Percentiles rank a stretch among this genome's conserved stretches.
These are phyloP conservation scores for Rotaria magnacalcarata DNA, from an alignment of 2,888 invertebrate genomes.

Conservation along the genomic window DNA sequence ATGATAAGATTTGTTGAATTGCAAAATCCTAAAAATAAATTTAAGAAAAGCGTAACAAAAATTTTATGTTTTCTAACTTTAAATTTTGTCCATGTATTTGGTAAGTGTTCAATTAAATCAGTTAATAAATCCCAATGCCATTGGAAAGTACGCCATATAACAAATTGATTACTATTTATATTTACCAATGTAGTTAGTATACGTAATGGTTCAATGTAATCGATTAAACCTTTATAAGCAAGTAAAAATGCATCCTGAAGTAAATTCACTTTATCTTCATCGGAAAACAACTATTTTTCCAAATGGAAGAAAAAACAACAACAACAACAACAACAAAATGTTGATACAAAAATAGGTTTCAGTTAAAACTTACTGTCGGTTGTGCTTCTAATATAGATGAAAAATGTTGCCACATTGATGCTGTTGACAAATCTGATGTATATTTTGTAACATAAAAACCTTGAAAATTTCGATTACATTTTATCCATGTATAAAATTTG, in stretches of 20 bases:
- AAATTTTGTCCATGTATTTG: constrained; percentile 36
- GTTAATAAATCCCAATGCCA: constrained; percentile 42
- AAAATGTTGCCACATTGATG: background rate
- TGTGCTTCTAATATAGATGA: background rate
- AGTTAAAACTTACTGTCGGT: background rate
- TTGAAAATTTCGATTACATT: constrained; percentile 43
- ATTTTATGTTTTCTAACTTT: background rate
- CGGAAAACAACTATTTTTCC: constrained; percentile 36
- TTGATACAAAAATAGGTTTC: background rate
- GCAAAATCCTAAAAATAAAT: background rate
- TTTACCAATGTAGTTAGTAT: constrained; percentile 30
- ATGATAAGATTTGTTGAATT: background rate
- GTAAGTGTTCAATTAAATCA: constrained; percentile 39
- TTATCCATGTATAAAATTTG: constrained; percentile 40
- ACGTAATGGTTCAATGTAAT: constrained; percentile 32
- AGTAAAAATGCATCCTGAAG: constrained; percentile 39
- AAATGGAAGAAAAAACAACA: background rate
- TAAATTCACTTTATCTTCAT: constrained; percentile 44
- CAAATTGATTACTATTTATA: constrained; percentile 33
- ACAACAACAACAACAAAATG: background rate
- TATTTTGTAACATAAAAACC: constrained; percentile 44
- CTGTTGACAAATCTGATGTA: background rate
- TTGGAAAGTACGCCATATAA: constrained; percentile 43
- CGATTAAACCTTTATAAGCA: constrained; percentile 39
- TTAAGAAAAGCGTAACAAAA: background rate